These are phyloP conservation scores for Azemiops feae DNA, from an alignment of 2,113 vertebrate species.

Conservation along the genomic window DNA sequence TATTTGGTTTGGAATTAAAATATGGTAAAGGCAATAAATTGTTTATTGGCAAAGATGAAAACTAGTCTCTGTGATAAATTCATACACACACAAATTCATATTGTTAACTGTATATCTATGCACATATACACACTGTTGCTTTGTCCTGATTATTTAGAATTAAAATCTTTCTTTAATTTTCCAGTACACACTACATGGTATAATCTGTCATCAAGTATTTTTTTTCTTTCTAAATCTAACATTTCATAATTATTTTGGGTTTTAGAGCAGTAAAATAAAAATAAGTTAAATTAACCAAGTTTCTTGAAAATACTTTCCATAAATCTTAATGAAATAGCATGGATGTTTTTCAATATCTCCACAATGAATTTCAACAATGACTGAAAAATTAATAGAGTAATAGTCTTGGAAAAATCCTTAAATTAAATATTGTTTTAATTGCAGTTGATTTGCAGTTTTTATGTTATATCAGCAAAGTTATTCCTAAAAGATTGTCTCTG, in stretches of 20 bases:
- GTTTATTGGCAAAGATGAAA: background rate
- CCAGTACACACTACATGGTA: slow-evolving; percentile 22
- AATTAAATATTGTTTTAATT: too few species aligned
- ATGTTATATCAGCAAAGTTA: too few species aligned
- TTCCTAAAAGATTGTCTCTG: too few species aligned
- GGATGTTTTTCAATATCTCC: slow-evolving; percentile 32
- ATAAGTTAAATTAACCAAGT: slow-evolving; percentile 65
- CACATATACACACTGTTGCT: background rate
- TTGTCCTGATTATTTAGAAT: background rate
- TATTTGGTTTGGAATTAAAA: background rate
- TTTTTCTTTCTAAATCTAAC: slow-evolving; percentile 32
- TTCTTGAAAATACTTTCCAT: slow-evolving; percentile 55
- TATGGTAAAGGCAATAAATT: background rate
- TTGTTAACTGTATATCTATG: too few species aligned
- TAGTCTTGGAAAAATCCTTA: background rate
- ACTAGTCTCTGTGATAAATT: too few species aligned
- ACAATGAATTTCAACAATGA: slow-evolving; percentile 42
- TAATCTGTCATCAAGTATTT: background rate
- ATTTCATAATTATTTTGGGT: slow-evolving; percentile 55
- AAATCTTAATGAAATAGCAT: slow-evolving; percentile 39
- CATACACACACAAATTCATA: too few species aligned
- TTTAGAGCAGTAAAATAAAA: slow-evolving; percentile 46
- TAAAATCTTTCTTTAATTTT: background rate
- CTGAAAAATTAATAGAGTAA: slow-evolving; percentile 55
- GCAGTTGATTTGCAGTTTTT: too few species aligned